Conservation (phyloP, 2,888 invertebrate genomes). For the Machimus atricapillus region DNA sequence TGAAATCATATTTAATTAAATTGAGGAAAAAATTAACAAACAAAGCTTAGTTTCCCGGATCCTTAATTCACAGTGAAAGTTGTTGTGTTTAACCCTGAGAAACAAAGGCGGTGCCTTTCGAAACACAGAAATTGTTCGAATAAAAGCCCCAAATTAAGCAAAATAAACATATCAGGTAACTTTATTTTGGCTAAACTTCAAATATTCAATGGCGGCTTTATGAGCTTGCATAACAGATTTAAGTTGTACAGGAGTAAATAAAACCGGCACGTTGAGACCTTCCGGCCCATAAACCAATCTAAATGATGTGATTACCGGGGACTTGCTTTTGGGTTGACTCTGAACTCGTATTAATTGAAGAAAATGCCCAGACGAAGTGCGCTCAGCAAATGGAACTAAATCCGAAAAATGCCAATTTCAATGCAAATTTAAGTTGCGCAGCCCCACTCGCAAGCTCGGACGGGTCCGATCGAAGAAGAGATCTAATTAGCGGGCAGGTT, state of each 20-base stretch:
- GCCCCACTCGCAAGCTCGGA: neutral
- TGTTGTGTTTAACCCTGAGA: neutral
- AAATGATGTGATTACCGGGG: neutral
- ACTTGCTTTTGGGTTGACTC: neutral
- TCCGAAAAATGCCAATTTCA: neutral
- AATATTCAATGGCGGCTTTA: neutral
- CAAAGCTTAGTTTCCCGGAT: neutral
- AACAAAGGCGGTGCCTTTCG: neutral
- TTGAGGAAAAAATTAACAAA: neutral
- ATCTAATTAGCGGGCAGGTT: constrained; percentile 22
- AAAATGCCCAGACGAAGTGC: neutral
- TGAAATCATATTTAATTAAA: no score
- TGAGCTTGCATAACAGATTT: neutral
- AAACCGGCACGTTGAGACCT: neutral
- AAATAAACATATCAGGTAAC: neutral
- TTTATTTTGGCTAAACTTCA: neutral
- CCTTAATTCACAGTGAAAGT: neutral
- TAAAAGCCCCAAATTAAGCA: neutral
- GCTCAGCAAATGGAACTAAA: neutral
- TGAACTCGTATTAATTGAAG: neutral
- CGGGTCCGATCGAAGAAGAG: neutral
- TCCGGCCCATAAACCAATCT: neutral
- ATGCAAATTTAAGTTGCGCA: constrained; percentile 22
- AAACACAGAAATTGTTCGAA: neutral
- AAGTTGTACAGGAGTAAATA: neutral